These are phyloP conservation scores for Tillus elongatus DNA, from an alignment of 2,888 invertebrate genomes.

Conservation along the genomic window DNA sequence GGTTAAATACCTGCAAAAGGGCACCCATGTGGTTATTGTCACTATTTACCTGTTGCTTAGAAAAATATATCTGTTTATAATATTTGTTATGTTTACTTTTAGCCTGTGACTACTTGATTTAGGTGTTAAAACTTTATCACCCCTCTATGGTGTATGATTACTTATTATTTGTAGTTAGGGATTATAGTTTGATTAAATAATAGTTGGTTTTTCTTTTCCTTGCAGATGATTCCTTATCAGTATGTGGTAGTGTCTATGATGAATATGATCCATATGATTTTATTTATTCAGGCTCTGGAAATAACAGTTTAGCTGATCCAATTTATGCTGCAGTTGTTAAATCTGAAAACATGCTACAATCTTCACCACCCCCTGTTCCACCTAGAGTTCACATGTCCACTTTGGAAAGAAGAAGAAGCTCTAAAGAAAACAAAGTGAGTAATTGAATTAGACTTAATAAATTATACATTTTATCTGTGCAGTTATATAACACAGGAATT, in stretches of 20 bases:
- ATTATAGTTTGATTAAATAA: no score
- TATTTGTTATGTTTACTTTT: no score
- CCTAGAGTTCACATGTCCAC: slow-evolving; percentile 48
- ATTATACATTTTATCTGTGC: slow-evolving; percentile 15
- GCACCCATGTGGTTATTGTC: no score
- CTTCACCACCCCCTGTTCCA: slow-evolving; percentile 47
- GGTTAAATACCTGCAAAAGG: no score
- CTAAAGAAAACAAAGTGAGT: slow-evolving; percentile 3
- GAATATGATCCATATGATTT: slow-evolving; percentile 74
- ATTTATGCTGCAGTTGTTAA: slow-evolving; percentile 60
- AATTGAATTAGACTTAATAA: slow-evolving; percentile 9
- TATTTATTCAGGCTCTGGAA: slow-evolving; percentile 54
- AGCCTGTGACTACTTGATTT: no score
- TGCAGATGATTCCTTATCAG: slow-evolving; percentile 47
- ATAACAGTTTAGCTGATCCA: slow-evolving; percentile 56
- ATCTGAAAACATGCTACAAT: slow-evolving; percentile 40
- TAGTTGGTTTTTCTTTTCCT: slow-evolving; percentile 11
- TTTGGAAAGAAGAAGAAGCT: slow-evolving; percentile 39
- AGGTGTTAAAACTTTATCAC: no score
- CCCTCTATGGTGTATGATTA: no score
- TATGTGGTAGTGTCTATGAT: slow-evolving; percentile 60
- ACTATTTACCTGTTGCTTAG: no score
- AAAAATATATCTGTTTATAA: no score
- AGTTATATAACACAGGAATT: no score
- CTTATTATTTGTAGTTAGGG: no score